Conservation (phyloP, 2,113 vertebrate species). For the Butorides virescens region DNA sequence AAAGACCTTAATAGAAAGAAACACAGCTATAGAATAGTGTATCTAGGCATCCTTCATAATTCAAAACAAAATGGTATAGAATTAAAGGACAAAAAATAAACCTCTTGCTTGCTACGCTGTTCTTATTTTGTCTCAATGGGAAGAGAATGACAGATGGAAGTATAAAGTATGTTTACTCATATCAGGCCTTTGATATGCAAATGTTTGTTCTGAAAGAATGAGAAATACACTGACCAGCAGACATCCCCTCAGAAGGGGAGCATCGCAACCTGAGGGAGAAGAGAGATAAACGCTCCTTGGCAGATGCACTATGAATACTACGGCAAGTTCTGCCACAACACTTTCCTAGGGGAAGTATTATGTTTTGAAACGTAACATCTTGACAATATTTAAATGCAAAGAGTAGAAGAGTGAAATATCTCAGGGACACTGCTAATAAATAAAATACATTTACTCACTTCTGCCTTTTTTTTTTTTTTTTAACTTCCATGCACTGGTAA, state of each 20-base stretch:
- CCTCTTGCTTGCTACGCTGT: not conserved
- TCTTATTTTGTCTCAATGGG: conserved; percentile 36
- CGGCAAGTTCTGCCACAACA: not conserved
- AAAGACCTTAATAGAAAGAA: not conserved
- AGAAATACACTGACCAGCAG: conserved; percentile 75
- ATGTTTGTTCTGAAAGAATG: conserved; percentile 82
- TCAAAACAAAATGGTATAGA: conserved; percentile 12
- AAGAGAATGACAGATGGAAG: conserved; percentile 75
- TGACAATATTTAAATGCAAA: not conserved
- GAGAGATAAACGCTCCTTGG: conserved; percentile 36
- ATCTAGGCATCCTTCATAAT: not conserved
- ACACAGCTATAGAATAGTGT: not conserved
- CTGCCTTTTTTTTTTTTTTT: not conserved
- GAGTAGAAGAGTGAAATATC: not conserved
- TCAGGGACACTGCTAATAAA: not conserved
- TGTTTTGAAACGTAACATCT: not conserved
- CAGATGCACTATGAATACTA: conserved; percentile 29
- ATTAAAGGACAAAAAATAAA: conserved; percentile 6
- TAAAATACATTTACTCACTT: not conserved
- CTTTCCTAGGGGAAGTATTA: not conserved
- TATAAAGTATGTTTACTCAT: conserved; percentile 75
- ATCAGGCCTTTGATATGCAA: conserved; percentile 84
- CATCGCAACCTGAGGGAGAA: conserved; percentile 30
- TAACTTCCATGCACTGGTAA: not conserved
- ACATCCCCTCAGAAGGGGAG: conserved; percentile 27